Conservation (phyloP, 1,140 invertebrate species). For the Drosophila erecta region DNA sequence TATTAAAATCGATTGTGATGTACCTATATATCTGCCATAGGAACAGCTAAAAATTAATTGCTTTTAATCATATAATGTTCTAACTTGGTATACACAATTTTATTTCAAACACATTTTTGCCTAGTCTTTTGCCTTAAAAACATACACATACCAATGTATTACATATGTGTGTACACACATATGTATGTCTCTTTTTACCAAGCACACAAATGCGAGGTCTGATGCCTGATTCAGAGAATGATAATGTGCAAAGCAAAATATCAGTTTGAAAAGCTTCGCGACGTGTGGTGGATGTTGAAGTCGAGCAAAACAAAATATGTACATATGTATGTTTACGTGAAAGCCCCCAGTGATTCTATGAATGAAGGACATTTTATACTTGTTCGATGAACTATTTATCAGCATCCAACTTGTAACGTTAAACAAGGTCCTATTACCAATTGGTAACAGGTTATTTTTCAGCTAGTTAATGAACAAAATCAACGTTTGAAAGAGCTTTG, state of each 20-base stretch:
- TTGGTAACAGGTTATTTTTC: slow-evolving; percentile 6
- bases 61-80: too few relatives aligned
- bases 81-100: too few relatives aligned
- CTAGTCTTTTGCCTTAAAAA: too few relatives aligned
- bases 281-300: slow-evolving; percentile 32
- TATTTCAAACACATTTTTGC: too few relatives aligned
- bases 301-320: slow-evolving; percentile 12
- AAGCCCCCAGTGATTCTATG: background rate
- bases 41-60: too few relatives aligned
- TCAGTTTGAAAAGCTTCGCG: slow-evolving; percentile 53
- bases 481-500: background rate
- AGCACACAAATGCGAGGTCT: background rate
- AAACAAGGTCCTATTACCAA: too few relatives aligned
- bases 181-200: background rate
- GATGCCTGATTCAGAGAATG: slow-evolving; percentile 26
- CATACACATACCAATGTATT: too few relatives aligned
- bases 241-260: slow-evolving; percentile 31
- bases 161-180: too few relatives aligned
- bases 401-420: background rate
- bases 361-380: slow-evolving; percentile 6
- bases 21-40: too few relatives aligned
- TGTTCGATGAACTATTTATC: background rate
- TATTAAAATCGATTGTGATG: too few relatives aligned
- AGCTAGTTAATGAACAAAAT: background rate
- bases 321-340: slow-evolving; percentile 19